These are phyloP conservation scores for Argyrosomus regius DNA, from an alignment of 2,797 vertebrate species.

Conservation along the genomic window DNA sequence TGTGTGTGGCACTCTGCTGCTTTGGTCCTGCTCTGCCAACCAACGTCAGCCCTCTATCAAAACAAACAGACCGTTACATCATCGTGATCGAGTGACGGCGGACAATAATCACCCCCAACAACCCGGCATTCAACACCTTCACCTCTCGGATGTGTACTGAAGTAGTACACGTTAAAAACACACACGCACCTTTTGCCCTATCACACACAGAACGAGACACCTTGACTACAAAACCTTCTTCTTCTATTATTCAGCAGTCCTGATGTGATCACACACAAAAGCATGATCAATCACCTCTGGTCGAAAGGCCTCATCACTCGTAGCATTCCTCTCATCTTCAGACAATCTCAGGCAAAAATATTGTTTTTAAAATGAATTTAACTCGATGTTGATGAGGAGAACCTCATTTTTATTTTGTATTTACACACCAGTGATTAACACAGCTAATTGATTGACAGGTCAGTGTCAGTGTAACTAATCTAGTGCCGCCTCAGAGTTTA, in stretches of 20 bases:
- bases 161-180: background rate
- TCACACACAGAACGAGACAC: conserved; percentile 48
- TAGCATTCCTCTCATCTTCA: conserved; percentile 28
- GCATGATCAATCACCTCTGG: conserved; percentile 63
- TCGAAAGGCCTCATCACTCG: conserved; percentile 36
- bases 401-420: conserved; percentile 2
- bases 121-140: conserved; percentile 35
- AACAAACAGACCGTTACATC: background rate
- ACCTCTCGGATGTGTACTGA: conserved; percentile 6
- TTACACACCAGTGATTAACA: conserved; percentile 44
- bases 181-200: conserved; percentile 21
- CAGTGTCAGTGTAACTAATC: conserved; percentile 66
- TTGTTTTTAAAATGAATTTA: background rate
- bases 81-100: conserved; percentile 26
- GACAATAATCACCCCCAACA: conserved; percentile 24
- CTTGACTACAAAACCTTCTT: conserved; percentile 54
- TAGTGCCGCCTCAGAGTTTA: conserved; percentile 60
- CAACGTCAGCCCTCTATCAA: background rate
- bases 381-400: background rate
- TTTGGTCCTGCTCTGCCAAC: background rate
- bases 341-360: background rate
- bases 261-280: conserved; percentile 63
- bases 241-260: conserved; percentile 77
- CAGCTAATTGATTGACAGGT: conserved; percentile 67
- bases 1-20: background rate